Evolutionary conservation across 1,140 invertebrate species (phyloP).

Genomic region (Drosophila watanabei): DNA sequence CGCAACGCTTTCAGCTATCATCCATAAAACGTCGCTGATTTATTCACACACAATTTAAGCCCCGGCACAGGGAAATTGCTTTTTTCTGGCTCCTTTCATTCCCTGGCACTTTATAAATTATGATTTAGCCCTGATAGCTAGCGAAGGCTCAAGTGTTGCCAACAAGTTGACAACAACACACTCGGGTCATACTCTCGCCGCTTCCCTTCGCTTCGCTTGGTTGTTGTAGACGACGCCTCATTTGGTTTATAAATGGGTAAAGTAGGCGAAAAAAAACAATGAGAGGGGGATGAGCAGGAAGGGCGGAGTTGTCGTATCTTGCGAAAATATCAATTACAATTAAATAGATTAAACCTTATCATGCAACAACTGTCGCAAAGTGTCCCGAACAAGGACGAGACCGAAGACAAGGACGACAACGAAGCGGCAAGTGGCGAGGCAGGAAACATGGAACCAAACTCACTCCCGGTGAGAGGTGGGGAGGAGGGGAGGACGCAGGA

Average conservation of each 20-base stretch:
- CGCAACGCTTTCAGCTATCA: slow-evolving; percentile 1
- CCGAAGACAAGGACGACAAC: slow-evolving; percentile 30
- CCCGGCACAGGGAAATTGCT: slow-evolving; percentile 15
- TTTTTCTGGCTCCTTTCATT: slow-evolving; percentile 20
- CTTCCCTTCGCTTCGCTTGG: neutral
- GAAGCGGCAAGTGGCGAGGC: slow-evolving; percentile 33
- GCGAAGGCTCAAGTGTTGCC: slow-evolving; percentile 44
- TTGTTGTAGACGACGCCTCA: slow-evolving; percentile 57
- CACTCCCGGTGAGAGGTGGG: neutral
- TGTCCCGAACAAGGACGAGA: slow-evolving; percentile 67
- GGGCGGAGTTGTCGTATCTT: slow-evolving; percentile 68
- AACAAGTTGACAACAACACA: slow-evolving; percentile 47
- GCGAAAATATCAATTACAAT: slow-evolving; percentile 83
- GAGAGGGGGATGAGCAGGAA: slow-evolving; percentile 18
- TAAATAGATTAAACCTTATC: slow-evolving; percentile 84
- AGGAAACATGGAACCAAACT: slow-evolving; percentile 66
- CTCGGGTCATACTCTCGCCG: slow-evolving; percentile 1
- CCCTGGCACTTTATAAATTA: slow-evolving; percentile 53
- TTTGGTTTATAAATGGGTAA: slow-evolving; percentile 77
- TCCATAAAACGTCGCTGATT: slow-evolving; percentile 11
- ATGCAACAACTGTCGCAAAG: slow-evolving; percentile 83
- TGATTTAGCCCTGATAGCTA: slow-evolving; percentile 45
- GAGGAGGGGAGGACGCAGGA: slow-evolving; percentile 9
- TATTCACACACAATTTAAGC: slow-evolving; percentile 18
- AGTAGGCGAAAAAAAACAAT: slow-evolving; percentile 15